A percentile compares a stretch with the other conserved stretches of the same genome.
Conservation (phyloP, 1,140 invertebrate species). For the Drosophila obscura region DNA sequence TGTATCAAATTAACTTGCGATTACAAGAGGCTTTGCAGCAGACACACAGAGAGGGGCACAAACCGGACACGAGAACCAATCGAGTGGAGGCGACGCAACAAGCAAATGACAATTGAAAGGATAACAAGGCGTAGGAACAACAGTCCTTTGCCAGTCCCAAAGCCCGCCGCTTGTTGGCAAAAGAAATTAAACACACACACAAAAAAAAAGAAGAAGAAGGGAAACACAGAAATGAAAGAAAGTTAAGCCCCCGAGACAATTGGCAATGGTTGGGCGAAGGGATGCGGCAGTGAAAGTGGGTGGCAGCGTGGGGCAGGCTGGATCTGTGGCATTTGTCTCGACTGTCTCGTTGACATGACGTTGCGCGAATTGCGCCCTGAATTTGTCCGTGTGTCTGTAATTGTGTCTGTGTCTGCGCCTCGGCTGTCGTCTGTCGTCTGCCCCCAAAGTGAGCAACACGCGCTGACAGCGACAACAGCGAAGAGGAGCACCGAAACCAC, state of each 20-base stretch:
- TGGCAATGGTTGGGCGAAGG: conserved; percentile 41
- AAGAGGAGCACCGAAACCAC: not conserved
- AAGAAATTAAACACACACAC: conserved; percentile 73
- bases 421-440: conserved; percentile 52
- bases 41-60: not conserved
- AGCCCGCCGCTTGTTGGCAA: conserved; percentile 61
- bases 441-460: conserved; percentile 77
- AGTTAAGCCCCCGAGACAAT: conserved; percentile 77
- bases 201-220: conserved; percentile 18
- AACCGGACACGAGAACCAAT: conserved; percentile 37
- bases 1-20: conserved; percentile 68
- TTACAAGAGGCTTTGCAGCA: conserved; percentile 56
- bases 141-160: conserved; percentile 20
- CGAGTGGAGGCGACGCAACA: conserved; percentile 60
- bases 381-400: conserved; percentile 53
- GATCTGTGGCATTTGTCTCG: conserved; percentile 70
- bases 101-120: conserved; percentile 76
- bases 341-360: conserved; percentile 81
- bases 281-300: conserved; percentile 8
- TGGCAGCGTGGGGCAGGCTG: conserved; percentile 27
- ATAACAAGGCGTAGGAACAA: conserved; percentile 54
- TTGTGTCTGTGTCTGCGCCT: conserved; percentile 29
- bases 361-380: conserved; percentile 74
- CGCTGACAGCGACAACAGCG: conserved; percentile 70
- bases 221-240: conserved; percentile 52